Conservation (phyloP, 2,113 vertebrate genomes). For the Equus przewalskii region DNA sequence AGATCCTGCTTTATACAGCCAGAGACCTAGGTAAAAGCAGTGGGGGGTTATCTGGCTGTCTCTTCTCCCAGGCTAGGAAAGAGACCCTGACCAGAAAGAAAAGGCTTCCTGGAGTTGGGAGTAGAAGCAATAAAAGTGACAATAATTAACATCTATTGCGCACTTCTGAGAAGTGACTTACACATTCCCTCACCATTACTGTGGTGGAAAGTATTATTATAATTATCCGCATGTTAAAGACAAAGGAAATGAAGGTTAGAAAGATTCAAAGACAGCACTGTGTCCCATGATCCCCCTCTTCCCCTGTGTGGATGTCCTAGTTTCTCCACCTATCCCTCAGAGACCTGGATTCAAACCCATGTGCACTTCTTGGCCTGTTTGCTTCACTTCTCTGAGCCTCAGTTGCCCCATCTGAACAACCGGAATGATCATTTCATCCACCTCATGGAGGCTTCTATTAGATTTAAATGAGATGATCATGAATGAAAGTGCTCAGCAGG, state of each 20-base stretch:
- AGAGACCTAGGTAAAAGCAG: background rate
- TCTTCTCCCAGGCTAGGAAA: background rate
- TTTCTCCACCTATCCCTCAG: background rate
- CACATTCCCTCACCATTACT: background rate
- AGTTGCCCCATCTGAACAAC: background rate
- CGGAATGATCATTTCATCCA: background rate
- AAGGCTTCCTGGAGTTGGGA: background rate
- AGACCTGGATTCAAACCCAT: background rate
- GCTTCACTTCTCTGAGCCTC: background rate
- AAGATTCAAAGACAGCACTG: background rate
- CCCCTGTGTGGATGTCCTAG: background rate
- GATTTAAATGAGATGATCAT: background rate
- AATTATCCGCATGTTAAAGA: background rate
- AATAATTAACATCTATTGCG: background rate
- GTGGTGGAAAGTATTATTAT: background rate
- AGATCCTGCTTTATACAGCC: background rate
- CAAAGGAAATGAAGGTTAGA: background rate
- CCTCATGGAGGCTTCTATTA: background rate
- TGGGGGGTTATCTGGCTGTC: background rate
- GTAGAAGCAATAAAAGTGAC: too few species aligned
- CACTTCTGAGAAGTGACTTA: background rate
- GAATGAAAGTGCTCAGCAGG: background rate
- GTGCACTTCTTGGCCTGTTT: background rate
- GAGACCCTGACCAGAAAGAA: background rate
- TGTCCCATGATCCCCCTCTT: background rate